Percentiles rank a stretch among this genome's conserved stretches.
Conservation (phyloP, 2,113 vertebrate genomes). For the Deroptyus accipitrinus region DNA sequence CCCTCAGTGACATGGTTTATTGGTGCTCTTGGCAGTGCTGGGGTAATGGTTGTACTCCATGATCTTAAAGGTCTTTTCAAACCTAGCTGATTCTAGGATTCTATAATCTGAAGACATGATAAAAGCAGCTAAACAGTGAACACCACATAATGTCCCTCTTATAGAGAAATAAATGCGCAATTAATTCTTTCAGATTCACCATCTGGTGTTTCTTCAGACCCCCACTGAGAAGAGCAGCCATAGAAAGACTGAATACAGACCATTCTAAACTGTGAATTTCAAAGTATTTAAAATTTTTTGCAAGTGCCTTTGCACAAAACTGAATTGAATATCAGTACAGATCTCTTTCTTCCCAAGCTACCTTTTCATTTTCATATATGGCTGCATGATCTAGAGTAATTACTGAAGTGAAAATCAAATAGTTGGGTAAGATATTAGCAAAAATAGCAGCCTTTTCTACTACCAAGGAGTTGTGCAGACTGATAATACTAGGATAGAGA, state of each 20-base stretch:
- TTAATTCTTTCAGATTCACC: not conserved
- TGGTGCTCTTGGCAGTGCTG: not conserved
- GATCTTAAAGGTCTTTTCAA: not conserved
- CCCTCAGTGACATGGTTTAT: not conserved
- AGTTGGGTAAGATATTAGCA: not conserved
- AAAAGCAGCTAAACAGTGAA: not conserved
- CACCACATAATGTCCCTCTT: accelerated
- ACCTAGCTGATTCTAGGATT: not conserved
- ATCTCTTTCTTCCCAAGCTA: not conserved
- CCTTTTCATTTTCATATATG: not conserved
- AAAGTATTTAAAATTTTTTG: not conserved
- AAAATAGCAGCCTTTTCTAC: not conserved
- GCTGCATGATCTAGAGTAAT: not conserved
- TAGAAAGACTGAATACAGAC: not conserved
- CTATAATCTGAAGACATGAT: not conserved
- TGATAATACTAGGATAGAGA: not conserved
- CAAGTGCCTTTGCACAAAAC: not conserved
- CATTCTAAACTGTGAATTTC: not conserved
- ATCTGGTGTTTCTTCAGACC: not conserved
- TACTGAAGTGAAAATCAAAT: not conserved
- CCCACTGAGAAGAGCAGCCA: not conserved
- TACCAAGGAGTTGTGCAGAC: not conserved
- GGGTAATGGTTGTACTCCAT: not conserved
- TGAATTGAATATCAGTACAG: not conserved
- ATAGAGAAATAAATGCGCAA: not conserved